These are phyloP conservation scores for Choloepus hoffmanni DNA, from an alignment of 2,113 vertebrate species.

Conservation along the genomic window DNA sequence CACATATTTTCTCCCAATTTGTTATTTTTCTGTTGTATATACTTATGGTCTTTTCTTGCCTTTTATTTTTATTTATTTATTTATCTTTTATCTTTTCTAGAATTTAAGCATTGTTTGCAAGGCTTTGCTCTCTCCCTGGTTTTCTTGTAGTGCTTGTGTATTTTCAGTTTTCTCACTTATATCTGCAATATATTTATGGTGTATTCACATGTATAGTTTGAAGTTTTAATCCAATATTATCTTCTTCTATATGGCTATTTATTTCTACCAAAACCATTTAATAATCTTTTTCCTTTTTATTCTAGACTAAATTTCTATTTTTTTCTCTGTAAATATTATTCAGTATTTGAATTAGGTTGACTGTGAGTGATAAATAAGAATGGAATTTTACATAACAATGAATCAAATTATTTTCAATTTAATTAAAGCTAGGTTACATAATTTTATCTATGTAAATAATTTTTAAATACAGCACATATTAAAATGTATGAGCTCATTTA, in stretches of 20 bases:
- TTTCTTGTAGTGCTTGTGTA: neutral
- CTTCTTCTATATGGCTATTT: neutral
- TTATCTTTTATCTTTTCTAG: neutral
- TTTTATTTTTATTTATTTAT: neutral
- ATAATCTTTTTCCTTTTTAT: neutral
- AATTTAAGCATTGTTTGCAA: neutral
- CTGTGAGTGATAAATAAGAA: neutral
- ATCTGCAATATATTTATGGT: neutral
- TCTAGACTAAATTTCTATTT: neutral
- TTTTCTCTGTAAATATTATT: neutral
- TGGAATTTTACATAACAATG: neutral
- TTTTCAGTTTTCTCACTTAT: neutral
- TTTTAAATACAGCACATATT: neutral
- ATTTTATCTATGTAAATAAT: constrained; percentile 7
- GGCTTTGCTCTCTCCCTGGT: neutral
- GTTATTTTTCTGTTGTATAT: neutral
- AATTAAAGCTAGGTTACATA: constrained; percentile 2
- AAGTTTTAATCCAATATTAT: neutral
- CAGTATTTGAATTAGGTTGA: neutral
- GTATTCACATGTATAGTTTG: neutral
- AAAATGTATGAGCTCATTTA: constrained; percentile 1
- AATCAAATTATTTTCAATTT: constrained; percentile 44
- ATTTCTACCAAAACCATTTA: neutral
- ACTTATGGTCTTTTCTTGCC: neutral
- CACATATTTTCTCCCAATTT: neutral